Conservation (phyloP, 2,797 vertebrate species). For the Rachycentron canadum region DNA sequence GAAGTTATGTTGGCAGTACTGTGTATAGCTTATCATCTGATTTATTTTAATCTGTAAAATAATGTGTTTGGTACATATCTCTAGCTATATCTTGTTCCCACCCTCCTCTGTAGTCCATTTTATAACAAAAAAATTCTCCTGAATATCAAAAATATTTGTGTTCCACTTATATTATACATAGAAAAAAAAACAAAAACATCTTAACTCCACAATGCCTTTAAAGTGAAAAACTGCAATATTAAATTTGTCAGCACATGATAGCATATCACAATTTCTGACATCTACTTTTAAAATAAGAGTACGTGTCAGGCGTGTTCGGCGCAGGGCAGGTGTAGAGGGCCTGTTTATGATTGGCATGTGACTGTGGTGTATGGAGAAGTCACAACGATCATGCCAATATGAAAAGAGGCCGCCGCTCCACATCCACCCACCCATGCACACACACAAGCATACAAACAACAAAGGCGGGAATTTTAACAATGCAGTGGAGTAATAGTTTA, state of each 20-base stretch:
- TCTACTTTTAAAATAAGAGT: constrained; percentile 24
- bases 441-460: neutral
- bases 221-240: neutral
- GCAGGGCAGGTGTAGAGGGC: neutral
- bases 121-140: no score
- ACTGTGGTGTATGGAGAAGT: neutral
- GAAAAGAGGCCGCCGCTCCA: neutral
- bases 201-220: no score
- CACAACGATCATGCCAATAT: neutral
- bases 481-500: neutral
- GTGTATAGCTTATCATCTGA: no score
- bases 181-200: no score
- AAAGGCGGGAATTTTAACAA: neutral
- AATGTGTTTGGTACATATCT: no score
- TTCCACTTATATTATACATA: no score
- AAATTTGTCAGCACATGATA: neutral
- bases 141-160: no score
- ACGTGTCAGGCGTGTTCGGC: neutral
- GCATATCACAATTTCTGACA: accelerated
- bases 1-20: no score
- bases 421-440: no score
- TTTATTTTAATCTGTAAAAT: no score
- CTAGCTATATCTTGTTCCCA: no score
- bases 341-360: neutral
- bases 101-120: no score